A percentile compares a stretch with the other conserved stretches of the same genome.
phyloP scores from a whole-genome alignment of 2,113 vertebrate genomes.

The Chaetops frenatus region DNA sequence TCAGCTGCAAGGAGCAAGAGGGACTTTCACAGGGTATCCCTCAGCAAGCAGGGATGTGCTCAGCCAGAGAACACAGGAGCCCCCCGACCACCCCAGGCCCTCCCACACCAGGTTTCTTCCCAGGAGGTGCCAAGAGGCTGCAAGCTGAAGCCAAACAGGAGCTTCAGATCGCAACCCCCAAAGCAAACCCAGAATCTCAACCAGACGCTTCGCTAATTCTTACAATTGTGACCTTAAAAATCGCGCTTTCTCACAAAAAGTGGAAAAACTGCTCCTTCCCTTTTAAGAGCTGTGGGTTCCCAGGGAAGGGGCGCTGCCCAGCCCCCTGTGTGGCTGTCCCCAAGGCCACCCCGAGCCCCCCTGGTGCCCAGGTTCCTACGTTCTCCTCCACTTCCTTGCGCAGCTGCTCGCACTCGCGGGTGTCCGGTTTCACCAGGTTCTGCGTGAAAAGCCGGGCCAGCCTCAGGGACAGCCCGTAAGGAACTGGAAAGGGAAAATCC shows the following conservation, averaged over 20 bases:
- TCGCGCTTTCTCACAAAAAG: neutral
- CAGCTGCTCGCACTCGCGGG: slow-evolving; percentile 79
- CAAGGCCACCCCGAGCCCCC: neutral
- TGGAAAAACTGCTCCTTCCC: neutral
- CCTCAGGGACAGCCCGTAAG: slow-evolving; percentile 85
- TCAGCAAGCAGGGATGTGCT: neutral
- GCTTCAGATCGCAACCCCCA: neutral
- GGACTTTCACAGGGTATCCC: neutral
- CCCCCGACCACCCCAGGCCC: neutral
- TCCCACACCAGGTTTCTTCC: neutral
- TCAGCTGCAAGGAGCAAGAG: slow-evolving; percentile 75
- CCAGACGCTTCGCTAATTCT: neutral
- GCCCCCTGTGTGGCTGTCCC: neutral
- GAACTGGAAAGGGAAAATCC: slow-evolving; percentile 70
- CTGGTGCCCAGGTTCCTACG: slow-evolving; percentile 58
- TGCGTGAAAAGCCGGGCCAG: slow-evolving; percentile 83
- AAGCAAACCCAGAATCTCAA: neutral
- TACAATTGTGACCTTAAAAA: neutral
- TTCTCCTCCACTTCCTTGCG: slow-evolving; percentile 88
- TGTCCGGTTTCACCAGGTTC: slow-evolving; percentile 77
- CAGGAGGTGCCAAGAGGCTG: neutral
- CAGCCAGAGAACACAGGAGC: neutral
- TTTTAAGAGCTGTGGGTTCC: neutral
- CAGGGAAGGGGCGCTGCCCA: neutral
- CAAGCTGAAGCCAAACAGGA: neutral